Evolutionary conservation across 2,113 vertebrate genomes (phyloP).

Genomic region (Sylvia atricapilla): DNA sequence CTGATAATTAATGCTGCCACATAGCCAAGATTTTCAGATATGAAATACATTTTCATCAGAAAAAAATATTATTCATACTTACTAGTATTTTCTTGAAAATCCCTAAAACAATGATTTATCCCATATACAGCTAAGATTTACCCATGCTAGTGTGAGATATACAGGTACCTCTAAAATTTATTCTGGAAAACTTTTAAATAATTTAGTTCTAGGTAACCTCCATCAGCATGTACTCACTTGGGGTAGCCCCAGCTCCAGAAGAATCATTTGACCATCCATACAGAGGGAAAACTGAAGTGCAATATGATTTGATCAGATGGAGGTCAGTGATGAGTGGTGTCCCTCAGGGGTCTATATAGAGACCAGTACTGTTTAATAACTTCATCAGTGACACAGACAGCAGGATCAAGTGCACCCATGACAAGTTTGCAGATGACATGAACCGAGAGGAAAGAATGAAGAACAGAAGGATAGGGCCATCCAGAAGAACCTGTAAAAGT

Average conservation of each 20-base stretch:
- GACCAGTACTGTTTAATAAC: neutral
- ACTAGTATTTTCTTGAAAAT: neutral
- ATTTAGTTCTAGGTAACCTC: neutral
- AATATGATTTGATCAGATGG: neutral
- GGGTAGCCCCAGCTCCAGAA: neutral
- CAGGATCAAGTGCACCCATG: neutral
- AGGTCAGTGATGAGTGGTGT: neutral
- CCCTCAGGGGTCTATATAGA: fast-evolving
- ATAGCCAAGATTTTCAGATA: neutral
- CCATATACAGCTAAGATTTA: neutral
- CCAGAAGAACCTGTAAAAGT: neutral
- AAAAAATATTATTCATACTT: neutral
- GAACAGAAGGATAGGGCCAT: neutral
- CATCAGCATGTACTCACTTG: neutral
- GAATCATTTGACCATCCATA: neutral
- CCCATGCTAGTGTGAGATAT: neutral
- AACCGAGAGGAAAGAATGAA: neutral
- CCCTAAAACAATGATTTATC: neutral
- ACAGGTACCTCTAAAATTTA: neutral
- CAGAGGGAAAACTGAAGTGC: neutral
- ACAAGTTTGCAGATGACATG: neutral
- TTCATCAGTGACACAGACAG: neutral
- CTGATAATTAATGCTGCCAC: neutral
- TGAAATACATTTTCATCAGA: neutral
- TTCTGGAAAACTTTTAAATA: neutral